Base-by-base conservation (phyloP, 2,888 invertebrate species). In the Microctonus hyperodae region DNA sequence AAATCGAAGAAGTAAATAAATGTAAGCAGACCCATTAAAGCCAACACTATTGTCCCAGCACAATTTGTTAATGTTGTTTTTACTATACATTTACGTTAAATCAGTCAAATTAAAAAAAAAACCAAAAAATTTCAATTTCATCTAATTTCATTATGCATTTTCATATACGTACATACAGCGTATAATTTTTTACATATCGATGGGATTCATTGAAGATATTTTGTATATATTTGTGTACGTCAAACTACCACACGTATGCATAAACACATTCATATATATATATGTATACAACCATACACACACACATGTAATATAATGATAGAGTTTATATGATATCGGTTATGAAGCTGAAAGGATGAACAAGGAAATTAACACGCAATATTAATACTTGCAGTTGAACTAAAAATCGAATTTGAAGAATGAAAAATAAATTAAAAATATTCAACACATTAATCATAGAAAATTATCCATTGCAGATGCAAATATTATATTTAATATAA, bases 21-120 rank as follows among this genome's bases (percentile, higher is more conserved):
- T 20, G 59, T 35, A 53, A 31, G 23, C 20, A 59, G 11, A 59
- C 13, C n/a, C 28, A 22, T 23, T 22, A 73, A 77, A 76, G 75
- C 79, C 70, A 73, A 67, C 70, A 69, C 70, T 72, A 75, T 75
- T 59, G 60, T 73, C 76, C 75, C 75, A 75, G 73, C 76, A 72
- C 69, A 75, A 62, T 65, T 9, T 51, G 58, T 65, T 65, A 65
- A 53, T 44, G 25, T 53, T 28, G 13, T 33, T n/a, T 0, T 50
- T 62, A 57, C 33, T 51, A 48, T 57, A 50, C 23, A 25, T 40
- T 61, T 51, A 58, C 51, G 23, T 60, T 22, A 31, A 56, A 44
- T 44, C 6, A n/a, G 7, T n/a, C 16, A 44, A 44, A 44, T 16
- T 44, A 16, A 44, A 44, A 44, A 33, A 13, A 57, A 33, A 28